A percentile compares a stretch with the other conserved stretches of the same genome.
Evolutionary conservation across 1,140 invertebrate species (phyloP).

Genomic region (Anadara kagoshimensis): DNA sequence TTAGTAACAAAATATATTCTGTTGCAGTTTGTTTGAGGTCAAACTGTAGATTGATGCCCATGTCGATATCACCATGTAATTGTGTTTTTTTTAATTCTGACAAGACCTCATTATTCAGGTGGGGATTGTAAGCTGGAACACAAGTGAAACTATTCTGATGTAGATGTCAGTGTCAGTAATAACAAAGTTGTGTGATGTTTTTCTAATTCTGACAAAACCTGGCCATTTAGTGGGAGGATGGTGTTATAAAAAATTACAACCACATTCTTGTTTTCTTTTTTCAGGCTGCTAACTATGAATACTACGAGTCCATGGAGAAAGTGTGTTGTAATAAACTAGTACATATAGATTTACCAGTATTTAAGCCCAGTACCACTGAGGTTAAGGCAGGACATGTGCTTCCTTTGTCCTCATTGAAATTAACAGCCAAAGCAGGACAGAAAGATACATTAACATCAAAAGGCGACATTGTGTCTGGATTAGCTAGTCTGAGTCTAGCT

Average conservation of each 20-base stretch:
- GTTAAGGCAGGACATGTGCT: constrained; percentile 68
- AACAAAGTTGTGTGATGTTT: no score
- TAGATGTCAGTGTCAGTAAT: no score
- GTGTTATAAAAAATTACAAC: neutral
- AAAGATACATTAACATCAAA: neutral
- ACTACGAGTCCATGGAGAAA: constrained; percentile 86
- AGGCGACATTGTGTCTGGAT: constrained; percentile 36
- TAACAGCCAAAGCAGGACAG: neutral
- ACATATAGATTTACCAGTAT: constrained; percentile 85
- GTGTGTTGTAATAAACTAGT: constrained; percentile 84
- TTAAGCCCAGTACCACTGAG: constrained; percentile 85
- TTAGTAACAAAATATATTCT: no score
- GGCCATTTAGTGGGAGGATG: no score
- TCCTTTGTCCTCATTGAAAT: neutral
- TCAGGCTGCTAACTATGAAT: constrained; percentile 87
- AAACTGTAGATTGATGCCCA: no score
- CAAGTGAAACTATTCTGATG: no score
- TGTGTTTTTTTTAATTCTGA: no score
- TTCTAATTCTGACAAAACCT: no score
- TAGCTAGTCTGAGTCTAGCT: constrained; percentile 67
- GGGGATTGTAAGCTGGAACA: no score
- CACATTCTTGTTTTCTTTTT: constrained; percentile 19
- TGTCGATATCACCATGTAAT: no score
- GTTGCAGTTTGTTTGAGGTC: no score
- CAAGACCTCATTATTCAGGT: no score